Evolutionary conservation across 1,140 invertebrate genomes (phyloP).

Genomic region (Ips typographus): DNA sequence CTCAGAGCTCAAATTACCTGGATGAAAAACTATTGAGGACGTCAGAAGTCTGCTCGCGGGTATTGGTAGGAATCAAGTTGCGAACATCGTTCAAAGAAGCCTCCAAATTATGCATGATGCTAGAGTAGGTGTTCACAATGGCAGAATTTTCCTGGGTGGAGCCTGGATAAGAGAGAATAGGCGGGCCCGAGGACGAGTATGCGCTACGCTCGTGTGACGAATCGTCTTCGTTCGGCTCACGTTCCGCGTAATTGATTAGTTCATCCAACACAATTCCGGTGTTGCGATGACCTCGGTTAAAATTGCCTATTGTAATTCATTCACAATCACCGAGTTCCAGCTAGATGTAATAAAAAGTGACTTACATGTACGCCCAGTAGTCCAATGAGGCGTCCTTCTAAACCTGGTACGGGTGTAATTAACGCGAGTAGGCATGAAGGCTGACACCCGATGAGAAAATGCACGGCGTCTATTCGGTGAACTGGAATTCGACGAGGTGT

Average conservation of each 20-base stretch:
- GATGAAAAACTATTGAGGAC: slow-evolving; percentile 49
- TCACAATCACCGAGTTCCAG: too few species aligned
- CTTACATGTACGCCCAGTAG: slow-evolving; percentile 21
- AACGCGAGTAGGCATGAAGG: slow-evolving; percentile 47
- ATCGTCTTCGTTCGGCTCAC: slow-evolving; percentile 43
- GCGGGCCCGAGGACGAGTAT: not conserved
- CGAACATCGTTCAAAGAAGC: slow-evolving; percentile 47
- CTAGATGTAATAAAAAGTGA: not conserved
- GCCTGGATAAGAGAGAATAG: too few species aligned
- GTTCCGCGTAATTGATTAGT: slow-evolving; percentile 49
- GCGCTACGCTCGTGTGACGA: slow-evolving; percentile 7
- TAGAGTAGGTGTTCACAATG: slow-evolving; percentile 47
- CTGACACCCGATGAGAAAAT: slow-evolving; percentile 43
- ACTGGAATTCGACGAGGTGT: slow-evolving; percentile 26
- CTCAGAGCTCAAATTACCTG: slow-evolving; percentile 16
- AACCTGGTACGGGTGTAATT: slow-evolving; percentile 36
- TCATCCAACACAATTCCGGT: slow-evolving; percentile 42
- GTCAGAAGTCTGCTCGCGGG: slow-evolving; percentile 44
- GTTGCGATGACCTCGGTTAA: slow-evolving; percentile 11
- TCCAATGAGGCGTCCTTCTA: slow-evolving; percentile 29
- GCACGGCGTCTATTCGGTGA: slow-evolving; percentile 38
- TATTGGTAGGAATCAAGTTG: slow-evolving; percentile 39
- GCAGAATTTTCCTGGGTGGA: slow-evolving; percentile 26
- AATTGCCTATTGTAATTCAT: too few species aligned
- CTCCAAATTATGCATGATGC: slow-evolving; percentile 49